These are phyloP conservation scores for Ceratothoa steindachneri DNA, from an alignment of 2,888 invertebrate species.

Conservation along the genomic window DNA sequence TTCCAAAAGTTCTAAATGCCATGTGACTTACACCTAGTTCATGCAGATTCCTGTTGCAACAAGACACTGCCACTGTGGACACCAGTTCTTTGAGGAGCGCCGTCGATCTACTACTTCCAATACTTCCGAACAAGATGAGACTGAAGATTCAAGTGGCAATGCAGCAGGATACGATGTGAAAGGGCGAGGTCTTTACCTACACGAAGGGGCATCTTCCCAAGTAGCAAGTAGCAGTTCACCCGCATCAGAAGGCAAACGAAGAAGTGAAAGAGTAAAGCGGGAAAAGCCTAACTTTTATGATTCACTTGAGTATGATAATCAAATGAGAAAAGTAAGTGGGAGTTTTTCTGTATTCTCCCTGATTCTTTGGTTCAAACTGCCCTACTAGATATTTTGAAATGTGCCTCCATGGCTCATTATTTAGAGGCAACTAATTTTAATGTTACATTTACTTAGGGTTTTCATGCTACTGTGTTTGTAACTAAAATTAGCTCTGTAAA, in stretches of 20 bases:
- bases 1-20: neutral
- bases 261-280: conserved; percentile 69
- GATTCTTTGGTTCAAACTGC: neutral
- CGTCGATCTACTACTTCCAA: conserved; percentile 52
- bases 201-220: conserved; percentile 29
- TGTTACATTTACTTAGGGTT: too few relatives aligned
- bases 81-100: conserved; percentile 70
- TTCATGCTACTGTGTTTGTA: too few relatives aligned
- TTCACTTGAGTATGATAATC: conserved; percentile 72
- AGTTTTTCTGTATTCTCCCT: too few relatives aligned
- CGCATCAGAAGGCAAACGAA: conserved; percentile 56
- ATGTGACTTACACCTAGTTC: too few relatives aligned
- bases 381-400: too few relatives aligned
- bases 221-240: conserved; percentile 49
- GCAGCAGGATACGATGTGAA: neutral
- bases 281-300: conserved; percentile 80
- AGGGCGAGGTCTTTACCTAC: conserved; percentile 6
- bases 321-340: conserved; percentile 64
- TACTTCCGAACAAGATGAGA: conserved; percentile 27
- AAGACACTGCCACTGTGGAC: conserved; percentile 74
- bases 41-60: conserved; percentile 79
- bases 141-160: neutral
- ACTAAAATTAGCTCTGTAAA: too few relatives aligned
- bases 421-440: too few relatives aligned
- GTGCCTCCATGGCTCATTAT: too few relatives aligned